Evolutionary conservation across 92 coral and sea anemone genomes (phyloP).

Genomic region (Ricordea florida): DNA sequence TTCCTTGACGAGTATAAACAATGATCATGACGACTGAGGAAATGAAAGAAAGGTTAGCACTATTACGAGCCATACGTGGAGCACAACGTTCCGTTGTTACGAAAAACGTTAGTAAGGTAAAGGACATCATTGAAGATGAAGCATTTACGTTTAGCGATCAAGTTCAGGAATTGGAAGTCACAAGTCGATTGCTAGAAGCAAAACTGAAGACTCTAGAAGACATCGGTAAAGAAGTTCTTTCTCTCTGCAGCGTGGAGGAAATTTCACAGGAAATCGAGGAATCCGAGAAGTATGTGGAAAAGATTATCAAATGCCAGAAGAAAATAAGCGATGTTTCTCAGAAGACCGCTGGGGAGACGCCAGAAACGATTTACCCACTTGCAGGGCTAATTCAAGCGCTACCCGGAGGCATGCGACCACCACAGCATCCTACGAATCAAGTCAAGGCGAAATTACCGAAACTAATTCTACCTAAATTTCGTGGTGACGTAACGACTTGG

Average conservation of each 20-base stretch:
- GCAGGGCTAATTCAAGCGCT: background rate
- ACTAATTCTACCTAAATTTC: conserved; percentile 14
- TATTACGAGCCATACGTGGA: conserved; percentile 5
- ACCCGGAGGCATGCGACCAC: background rate
- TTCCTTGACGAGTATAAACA: background rate
- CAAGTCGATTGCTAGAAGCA: conserved; percentile 9
- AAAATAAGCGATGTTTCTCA: background rate
- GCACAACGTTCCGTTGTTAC: background rate
- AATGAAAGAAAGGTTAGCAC: background rate
- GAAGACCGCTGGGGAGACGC: background rate
- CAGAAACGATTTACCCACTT: background rate
- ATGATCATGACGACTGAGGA: background rate
- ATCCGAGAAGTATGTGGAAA: background rate
- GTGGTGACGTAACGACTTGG: too few relatives aligned
- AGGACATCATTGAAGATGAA: background rate
- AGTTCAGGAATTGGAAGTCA: conserved; percentile 29
- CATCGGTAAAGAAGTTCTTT: background rate
- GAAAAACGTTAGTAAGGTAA: background rate
- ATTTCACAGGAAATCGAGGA: background rate
- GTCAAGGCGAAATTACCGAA: conserved; percentile 51
- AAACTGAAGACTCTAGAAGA: conserved; percentile 4
- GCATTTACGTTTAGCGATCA: background rate
- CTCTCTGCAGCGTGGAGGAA: background rate
- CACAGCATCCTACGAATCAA: background rate
- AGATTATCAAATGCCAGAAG: background rate